phyloP scores from a whole-genome alignment of 2,113 vertebrate species.

The Clinocottus analis region DNA sequence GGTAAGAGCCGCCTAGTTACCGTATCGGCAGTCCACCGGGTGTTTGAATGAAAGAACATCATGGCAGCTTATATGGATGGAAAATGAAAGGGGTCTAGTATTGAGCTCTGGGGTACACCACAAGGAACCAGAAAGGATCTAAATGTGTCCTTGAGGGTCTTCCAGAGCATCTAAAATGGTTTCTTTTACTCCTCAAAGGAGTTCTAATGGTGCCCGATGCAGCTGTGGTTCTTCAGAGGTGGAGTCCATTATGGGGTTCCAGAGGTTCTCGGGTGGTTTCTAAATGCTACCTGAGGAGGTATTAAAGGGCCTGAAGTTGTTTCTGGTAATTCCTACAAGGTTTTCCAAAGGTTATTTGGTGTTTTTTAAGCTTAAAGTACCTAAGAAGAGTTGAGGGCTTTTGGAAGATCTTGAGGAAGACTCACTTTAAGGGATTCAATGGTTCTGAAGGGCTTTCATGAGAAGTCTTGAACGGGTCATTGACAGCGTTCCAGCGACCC shows the following conservation, averaged over 20 bases:
- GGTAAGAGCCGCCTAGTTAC: constrained; percentile 76
- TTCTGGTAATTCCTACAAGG: no score
- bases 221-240: neutral
- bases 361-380: no score
- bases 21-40: neutral
- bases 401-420: neutral
- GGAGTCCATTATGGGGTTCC: neutral
- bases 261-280: neutral
- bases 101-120: neutral
- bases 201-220: neutral
- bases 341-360: no score
- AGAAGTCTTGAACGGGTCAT: neutral
- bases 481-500: neutral
- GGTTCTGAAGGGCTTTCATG: no score
- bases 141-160: neutral
- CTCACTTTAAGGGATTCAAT: neutral
- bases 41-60: neutral
- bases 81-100: neutral
- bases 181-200: neutral
- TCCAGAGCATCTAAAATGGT: neutral
- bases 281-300: no score
- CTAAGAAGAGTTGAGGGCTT: no score
- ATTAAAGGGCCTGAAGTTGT: no score
- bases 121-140: neutral
- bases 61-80: neutral